Conservation (phyloP, 2,888 invertebrate species). For the Gibbula magus region DNA sequence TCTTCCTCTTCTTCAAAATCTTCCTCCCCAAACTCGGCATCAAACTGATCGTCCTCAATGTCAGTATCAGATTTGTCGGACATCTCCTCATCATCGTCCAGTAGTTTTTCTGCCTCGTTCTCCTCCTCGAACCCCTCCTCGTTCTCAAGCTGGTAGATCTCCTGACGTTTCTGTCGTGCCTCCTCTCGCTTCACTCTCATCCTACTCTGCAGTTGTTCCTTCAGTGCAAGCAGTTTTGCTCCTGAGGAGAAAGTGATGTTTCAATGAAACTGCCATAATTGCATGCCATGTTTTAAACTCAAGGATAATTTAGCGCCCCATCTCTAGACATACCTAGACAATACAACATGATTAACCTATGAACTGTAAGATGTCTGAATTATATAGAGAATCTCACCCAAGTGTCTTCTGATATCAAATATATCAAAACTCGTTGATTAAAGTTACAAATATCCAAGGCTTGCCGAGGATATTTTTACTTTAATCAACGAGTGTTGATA, state of each 20-base stretch:
- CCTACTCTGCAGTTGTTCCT: constrained; percentile 82
- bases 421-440: no score
- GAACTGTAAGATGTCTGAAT: no score
- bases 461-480: no score
- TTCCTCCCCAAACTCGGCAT: constrained; percentile 67
- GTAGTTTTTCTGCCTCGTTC: constrained; percentile 68
- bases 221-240: constrained; percentile 82
- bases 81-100: constrained; percentile 73
- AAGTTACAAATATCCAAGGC: no score
- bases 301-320: no score
- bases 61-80: constrained; percentile 74
- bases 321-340: no score
- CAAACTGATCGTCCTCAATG: constrained; percentile 69
- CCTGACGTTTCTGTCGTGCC: constrained; percentile 82
- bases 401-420: no score
- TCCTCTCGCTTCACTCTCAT: constrained; percentile 84
- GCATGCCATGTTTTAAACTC: no score
- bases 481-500: no score
- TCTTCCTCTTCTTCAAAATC: constrained; percentile 49
- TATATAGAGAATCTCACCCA: no score
- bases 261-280: neutral
- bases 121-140: constrained; percentile 67
- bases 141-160: constrained; percentile 75
- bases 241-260: constrained; percentile 80
- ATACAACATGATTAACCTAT: no score